Conservation (phyloP, 1,140 invertebrate species). For the Drosophila lacertosa region DNA sequence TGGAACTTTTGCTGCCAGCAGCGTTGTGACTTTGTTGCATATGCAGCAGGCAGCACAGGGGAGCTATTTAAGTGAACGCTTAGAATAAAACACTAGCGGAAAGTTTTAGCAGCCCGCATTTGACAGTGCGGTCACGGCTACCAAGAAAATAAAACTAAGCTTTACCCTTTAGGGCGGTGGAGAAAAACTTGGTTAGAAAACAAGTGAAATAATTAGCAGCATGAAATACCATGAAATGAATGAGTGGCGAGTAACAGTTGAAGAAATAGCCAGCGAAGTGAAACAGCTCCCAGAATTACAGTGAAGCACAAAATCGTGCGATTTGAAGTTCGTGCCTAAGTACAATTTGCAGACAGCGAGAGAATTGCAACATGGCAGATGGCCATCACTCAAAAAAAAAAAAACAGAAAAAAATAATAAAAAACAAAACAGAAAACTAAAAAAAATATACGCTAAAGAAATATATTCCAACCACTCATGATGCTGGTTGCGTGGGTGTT, state of each 20-base stretch:
- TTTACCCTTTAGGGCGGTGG: conserved; percentile 29
- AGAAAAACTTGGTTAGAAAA: conserved; percentile 51
- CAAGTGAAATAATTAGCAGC: conserved; percentile 69
- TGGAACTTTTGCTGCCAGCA: background rate
- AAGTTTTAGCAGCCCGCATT: conserved; percentile 23
- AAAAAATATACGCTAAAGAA: background rate
- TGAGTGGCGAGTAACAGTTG: background rate
- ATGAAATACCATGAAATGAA: conserved; percentile 36
- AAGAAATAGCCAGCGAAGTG: background rate
- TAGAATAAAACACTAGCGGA: background rate
- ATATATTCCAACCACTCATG: background rate
- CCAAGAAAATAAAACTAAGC: background rate
- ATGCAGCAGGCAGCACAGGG: background rate
- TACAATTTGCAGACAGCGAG: conserved; percentile 5
- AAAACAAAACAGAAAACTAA: no score
- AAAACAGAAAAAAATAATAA: no score
- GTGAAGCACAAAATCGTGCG: background rate
- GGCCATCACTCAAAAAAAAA: conserved; percentile 12
- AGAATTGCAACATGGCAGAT: conserved; percentile 14
- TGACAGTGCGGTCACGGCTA: conserved; percentile 63
- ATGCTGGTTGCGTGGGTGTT: conserved; percentile 12
- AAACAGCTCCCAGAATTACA: conserved; percentile 22
- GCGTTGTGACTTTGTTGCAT: conserved; percentile 18
- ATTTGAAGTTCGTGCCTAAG: conserved; percentile 26
- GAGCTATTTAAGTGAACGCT: background rate